Evolutionary conservation across 1,140 invertebrate genomes (phyloP), one percentile per base, ranked within the genome.

Genomic region (Danaus melanippus): DNA sequence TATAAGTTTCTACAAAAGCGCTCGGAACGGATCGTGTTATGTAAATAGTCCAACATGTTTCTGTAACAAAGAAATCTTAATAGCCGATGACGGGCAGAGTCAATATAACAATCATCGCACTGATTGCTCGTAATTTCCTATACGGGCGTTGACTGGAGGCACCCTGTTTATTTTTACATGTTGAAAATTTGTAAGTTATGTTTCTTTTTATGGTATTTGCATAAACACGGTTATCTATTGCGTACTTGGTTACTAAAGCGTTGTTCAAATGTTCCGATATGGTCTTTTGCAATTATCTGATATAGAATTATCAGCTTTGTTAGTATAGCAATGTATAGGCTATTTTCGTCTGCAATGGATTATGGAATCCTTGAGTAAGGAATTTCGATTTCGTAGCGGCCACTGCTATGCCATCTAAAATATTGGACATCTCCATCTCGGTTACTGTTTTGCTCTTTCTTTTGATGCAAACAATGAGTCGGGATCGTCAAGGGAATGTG

Each of bases 371-470:
- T 74, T 71, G 71, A 68, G 66, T 59, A 58, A 71, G 74, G 79
- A 86, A 86, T 86, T 77, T 68, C 74, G 77, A 77, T 71, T 77
- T 74, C 80, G 80, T 80, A 74, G 74, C 79, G 72, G 69, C 78
- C 70, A 80, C 74, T 85, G 82, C 81, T 83, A 83, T 86, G 83
- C 83, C 78, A 86, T 84, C 83, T 86, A 80, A 86, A 86, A 86
- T 86, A 86, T 86, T 86, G 78, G 83, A 86, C 79, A 86, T 83
- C 81, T 84, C 81, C 81, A 86, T 86, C 81, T 86, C 72, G 68
- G 70, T 74, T 74, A 69, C 67, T 68, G 73, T 84, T 84, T 86
- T 84, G 76, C 62, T 86, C 73, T 83, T 85, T 78, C 77, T 79
- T 72, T 85, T 65, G 66, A 67, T 71, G 66, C 65, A 69, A 84